Conservation (phyloP, 2,888 invertebrate genomes). For the Lottia gigantea region DNA sequence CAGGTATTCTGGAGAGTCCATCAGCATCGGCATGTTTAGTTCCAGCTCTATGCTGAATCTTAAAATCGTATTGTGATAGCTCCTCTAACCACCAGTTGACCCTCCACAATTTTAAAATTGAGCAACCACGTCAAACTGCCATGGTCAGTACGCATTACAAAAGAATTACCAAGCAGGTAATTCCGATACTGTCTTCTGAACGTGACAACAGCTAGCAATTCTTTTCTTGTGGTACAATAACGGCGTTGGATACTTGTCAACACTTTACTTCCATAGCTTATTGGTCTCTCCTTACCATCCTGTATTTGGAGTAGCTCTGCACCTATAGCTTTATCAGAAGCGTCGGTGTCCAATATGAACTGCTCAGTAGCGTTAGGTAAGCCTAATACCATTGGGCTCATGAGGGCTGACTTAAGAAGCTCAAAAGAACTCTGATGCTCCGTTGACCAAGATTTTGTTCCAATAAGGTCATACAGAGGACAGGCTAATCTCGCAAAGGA, state of each 20-base stretch:
- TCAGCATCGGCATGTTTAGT: neutral
- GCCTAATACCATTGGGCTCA: constrained; percentile 24
- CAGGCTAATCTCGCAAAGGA: constrained; percentile 22
- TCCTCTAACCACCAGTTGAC: constrained; percentile 27
- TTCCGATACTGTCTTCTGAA: constrained; percentile 33
- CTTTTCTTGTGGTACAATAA: constrained; percentile 25
- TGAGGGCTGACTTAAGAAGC: constrained; percentile 15
- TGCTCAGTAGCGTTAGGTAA: constrained; percentile 27
- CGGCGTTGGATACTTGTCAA: constrained; percentile 30
- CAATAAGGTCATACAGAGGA: constrained; percentile 28
- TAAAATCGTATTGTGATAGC: constrained; percentile 1
- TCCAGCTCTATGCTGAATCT: constrained; percentile 3
- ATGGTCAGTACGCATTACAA: constrained; percentile 34
- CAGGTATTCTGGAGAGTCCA: neutral
- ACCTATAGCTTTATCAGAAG: constrained; percentile 34
- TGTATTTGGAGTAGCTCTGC: constrained; percentile 35
- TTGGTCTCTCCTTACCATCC: constrained; percentile 29
- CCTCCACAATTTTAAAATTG: constrained; percentile 31
- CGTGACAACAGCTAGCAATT: constrained; percentile 30
- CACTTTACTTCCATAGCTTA: constrained; percentile 30
- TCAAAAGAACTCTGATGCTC: constrained; percentile 18
- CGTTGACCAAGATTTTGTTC: constrained; percentile 14
- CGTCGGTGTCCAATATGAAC: constrained; percentile 37
- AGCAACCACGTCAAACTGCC: constrained; percentile 31
- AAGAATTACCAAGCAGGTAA: constrained; percentile 28